Percentiles rank a stretch among this genome's conserved stretches.
Conservation (phyloP, 2,888 invertebrate genomes). For the Drosophila pseudotalamancana region DNA sequence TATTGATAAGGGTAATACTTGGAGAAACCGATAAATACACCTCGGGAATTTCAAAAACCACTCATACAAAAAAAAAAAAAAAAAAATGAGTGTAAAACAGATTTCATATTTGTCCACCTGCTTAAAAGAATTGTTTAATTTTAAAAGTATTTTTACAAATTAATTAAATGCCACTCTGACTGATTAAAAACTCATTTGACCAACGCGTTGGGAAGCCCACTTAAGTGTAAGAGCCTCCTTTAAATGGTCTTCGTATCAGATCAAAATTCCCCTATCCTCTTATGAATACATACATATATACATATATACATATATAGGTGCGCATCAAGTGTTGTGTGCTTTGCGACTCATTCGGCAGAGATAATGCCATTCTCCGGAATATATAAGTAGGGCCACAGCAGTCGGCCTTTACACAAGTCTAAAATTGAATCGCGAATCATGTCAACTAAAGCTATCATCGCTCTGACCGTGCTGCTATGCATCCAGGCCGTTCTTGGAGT, state of each 20-base stretch:
- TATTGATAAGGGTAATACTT: no score
- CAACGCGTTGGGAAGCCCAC: constrained; percentile 22
- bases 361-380: constrained; percentile 47
- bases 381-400: constrained; percentile 42
- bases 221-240: constrained; percentile 36
- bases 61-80: no score
- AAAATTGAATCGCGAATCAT: constrained; percentile 48
- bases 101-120: not conserved
- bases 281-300: constrained; percentile 5
- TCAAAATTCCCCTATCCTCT: constrained; percentile 26
- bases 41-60: no score
- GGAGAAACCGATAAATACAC: no score
- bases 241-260: constrained; percentile 61
- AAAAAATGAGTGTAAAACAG: not conserved
- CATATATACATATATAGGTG: not conserved
- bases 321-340: constrained; percentile 20
- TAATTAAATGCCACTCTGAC: constrained; percentile 59
- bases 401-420: constrained; percentile 13
- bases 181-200: constrained; percentile 59
- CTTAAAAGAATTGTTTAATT: constrained; percentile 5
- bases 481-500: constrained; percentile 65
- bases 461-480: constrained; percentile 61
- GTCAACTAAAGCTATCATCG: constrained; percentile 64
- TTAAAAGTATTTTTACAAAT: constrained; percentile 44
- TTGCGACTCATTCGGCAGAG: constrained; percentile 28